Evolutionary conservation across 37 sponge, comb jelly and placozoan genomes (phyloP).

Genomic region (Ephydatia muelleri): DNA sequence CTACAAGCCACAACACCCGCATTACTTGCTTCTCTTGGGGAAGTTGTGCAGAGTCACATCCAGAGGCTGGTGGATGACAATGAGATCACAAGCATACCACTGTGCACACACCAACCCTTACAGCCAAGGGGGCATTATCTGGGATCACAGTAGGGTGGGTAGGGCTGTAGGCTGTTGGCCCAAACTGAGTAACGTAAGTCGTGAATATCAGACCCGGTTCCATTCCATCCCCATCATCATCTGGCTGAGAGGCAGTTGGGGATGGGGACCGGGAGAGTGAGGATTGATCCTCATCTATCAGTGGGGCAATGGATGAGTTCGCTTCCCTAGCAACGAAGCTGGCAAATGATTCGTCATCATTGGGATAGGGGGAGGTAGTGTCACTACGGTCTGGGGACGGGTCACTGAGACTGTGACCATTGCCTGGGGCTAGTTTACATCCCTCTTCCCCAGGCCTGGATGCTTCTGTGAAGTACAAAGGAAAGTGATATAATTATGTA

Average conservation of each 20-base stretch:
- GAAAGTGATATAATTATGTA: neutral
- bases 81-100: neutral
- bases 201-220: neutral
- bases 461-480: neutral
- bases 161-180: conserved; percentile 38
- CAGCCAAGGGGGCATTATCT: conserved; percentile 14
- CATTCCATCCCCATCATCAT: neutral
- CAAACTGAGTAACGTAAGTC: conserved; percentile 26
- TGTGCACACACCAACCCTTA: conserved; percentile 5
- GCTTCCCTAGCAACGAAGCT: conserved; percentile 63
- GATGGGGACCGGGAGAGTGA: conserved; percentile 19
- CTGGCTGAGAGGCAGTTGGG: conserved; percentile 8
- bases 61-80: conserved; percentile 44
- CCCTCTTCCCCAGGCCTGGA: neutral
- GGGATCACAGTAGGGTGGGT: conserved; percentile 6
- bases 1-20: neutral
- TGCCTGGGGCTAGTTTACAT: neutral
- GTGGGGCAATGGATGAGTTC: neutral
- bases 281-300: conserved; percentile 19
- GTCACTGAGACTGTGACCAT: neutral
- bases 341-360: conserved; percentile 69
- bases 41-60: conserved; percentile 69
- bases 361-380: conserved; percentile 29
- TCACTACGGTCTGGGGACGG: conserved; percentile 1
- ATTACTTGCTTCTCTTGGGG: conserved; percentile 79